Percentiles rank a stretch among this genome's conserved stretches.
Conservation (phyloP, 1,140 invertebrate species). For the Leptopilina boulardi region DNA sequence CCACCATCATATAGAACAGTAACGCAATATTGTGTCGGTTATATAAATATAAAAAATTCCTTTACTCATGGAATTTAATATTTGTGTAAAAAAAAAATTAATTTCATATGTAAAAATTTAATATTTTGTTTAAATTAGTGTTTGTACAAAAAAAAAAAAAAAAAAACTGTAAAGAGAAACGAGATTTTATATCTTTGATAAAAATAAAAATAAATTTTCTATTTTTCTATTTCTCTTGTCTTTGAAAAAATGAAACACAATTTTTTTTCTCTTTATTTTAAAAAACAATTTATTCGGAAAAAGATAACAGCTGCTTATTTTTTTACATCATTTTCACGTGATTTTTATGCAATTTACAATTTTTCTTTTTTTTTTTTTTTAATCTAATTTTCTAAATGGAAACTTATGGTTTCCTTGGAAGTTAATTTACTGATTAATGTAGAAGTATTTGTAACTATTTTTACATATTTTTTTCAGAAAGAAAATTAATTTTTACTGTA, state of each 20-base stretch:
- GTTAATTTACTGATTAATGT: no score
- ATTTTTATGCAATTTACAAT: constrained; percentile 15
- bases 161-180: no score
- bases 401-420: constrained; percentile 17
- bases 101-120: no score
- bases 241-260: no score
- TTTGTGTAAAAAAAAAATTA: no score
- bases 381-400: constrained; percentile 16
- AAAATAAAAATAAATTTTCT: no score
- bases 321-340: not conserved
- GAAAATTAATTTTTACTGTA: not conserved
- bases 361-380: not conserved
- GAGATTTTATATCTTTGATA: no score
- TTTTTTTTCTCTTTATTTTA: constrained; percentile 14
- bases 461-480: not conserved
- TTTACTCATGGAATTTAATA: constrained; percentile 35
- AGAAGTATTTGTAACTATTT: constrained; percentile 7
- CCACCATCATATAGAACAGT: constrained; percentile 65
- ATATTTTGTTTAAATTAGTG: not conserved
- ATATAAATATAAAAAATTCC: constrained; percentile 55
- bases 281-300: constrained; percentile 34
- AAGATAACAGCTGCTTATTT: constrained; percentile 9
- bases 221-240: not conserved
- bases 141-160: no score
- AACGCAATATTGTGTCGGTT: constrained; percentile 65